phyloP scores from a whole-genome alignment of 2,888 invertebrate species.

The Sphecodes monilicornis region DNA sequence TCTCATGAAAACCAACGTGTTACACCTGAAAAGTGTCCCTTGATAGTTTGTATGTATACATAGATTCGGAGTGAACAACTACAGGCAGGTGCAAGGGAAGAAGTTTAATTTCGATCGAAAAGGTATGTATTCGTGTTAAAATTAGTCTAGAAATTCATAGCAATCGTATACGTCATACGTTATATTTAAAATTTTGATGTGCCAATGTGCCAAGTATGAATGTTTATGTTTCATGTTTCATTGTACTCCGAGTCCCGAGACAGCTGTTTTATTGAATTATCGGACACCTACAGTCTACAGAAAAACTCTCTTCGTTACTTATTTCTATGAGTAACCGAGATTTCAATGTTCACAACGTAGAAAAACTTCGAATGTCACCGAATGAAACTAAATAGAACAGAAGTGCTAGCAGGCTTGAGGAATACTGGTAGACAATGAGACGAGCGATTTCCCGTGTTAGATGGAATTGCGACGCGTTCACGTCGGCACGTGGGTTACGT shows the following conservation, averaged over 20 bases:
- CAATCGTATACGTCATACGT: too few species aligned
- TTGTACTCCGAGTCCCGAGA: not conserved
- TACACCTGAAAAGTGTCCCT: too few species aligned
- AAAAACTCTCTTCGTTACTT: not conserved
- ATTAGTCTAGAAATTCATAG: too few species aligned
- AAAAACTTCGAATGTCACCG: not conserved
- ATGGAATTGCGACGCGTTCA: slow-evolving; percentile 7
- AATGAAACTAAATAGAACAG: not conserved
- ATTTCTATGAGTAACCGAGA: not conserved
- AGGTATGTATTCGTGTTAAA: too few species aligned
- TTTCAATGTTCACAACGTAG: not conserved
- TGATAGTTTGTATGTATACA: too few species aligned
- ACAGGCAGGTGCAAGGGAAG: too few species aligned
- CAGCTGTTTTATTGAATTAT: not conserved
- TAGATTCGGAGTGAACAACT: too few species aligned
- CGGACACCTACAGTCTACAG: not conserved
- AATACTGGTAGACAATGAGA: not conserved
- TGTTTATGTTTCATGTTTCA: not conserved
- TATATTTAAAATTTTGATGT: too few species aligned
- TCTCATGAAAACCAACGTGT: too few species aligned
- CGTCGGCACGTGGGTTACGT: not conserved
- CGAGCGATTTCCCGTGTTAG: not conserved
- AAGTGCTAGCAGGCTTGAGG: not conserved
- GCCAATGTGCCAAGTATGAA: not conserved
- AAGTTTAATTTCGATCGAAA: too few species aligned